phyloP scores from a whole-genome alignment of 2,888 invertebrate species.

The Trissolcus japonicus region DNA sequence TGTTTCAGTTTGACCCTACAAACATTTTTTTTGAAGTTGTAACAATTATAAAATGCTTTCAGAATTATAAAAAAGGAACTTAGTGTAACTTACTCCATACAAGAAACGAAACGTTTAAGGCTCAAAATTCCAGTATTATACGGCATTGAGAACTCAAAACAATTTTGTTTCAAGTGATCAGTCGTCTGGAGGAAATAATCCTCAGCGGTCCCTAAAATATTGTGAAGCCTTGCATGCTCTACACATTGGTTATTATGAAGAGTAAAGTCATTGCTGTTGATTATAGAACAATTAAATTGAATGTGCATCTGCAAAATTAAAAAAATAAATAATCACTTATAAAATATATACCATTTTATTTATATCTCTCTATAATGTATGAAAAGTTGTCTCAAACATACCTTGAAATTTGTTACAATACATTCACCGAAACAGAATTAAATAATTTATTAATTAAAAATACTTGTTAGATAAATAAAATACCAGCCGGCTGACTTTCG shows the following conservation, averaged over 20 bases:
- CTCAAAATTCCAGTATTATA: conserved; percentile 29
- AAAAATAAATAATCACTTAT: too few relatives aligned
- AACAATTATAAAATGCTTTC: not conserved
- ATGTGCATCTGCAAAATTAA: conserved; percentile 21
- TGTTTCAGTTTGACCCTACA: conserved; percentile 36
- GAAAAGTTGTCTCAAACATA: too few relatives aligned
- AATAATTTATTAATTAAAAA: too few relatives aligned
- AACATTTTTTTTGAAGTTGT: not conserved
- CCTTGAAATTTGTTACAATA: too few relatives aligned
- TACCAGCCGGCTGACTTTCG: too few relatives aligned
- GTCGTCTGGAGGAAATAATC: conserved; percentile 17
- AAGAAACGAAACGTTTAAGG: conserved; percentile 21
- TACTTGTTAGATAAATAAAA: too few relatives aligned
- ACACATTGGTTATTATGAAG: conserved; percentile 24
- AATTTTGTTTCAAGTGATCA: conserved; percentile 27
- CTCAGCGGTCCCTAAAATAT: conserved; percentile 17
- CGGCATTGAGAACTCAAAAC: conserved; percentile 29
- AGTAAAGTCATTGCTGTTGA: conserved; percentile 32
- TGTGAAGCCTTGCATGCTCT: conserved; percentile 20
- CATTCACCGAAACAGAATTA: too few relatives aligned
- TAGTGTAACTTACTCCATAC: conserved; percentile 36
- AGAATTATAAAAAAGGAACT: not conserved
- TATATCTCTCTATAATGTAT: too few relatives aligned
- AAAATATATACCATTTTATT: too few relatives aligned
- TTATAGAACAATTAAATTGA: conserved; percentile 25